Evolutionary conservation across 2,888 invertebrate genomes (phyloP), one percentile per base, ranked within the genome.

Genomic region (Dorcus hopei): DNA sequence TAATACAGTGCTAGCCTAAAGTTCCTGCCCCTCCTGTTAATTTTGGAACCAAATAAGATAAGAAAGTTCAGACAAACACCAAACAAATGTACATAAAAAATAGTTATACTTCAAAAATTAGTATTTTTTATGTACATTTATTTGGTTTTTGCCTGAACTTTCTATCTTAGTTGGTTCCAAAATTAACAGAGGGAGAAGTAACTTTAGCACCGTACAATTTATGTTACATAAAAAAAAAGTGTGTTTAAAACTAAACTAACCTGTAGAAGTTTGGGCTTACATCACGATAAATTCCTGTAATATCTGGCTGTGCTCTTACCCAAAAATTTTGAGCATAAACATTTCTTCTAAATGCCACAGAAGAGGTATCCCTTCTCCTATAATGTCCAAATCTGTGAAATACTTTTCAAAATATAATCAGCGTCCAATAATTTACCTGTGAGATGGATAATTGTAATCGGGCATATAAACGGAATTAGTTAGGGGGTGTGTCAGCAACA

Each of bases 301-400:
- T 80, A 78, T 89, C 88, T 3, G 87, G 84, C 61, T 89, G 81
- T 9, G 88, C 85, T 52, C 84, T 79, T 4, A 91, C 90, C 86
- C 91, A 91, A 67, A 91, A 78, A 73, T 89, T 87, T 65, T 87
- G 85, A 3, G 85, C 82, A 77, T 95, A 95, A 49, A 95, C 83
- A 59, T 86, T 85, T 68, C 88, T 83, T 11, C 93, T 83, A 76
- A 84, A 86, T 61, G 79, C 76, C 48, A 80, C 77, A 43, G 75
- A 65, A 7, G 76, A 73, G 53, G 68, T 66, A 52, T 69, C 67
- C 49, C 63, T 58, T 33, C 26, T 33, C 9, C 54, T 53, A 50
- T 57, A 50, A 9, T 54, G 41, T 54, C 49, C 39, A 45, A 19
- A 56, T 49, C 50, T 49, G 48, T 40, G 49, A 54, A 54, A 43